Base-by-base conservation (phyloP, 2,888 invertebrate genomes). In the Zygogramma bicolorata region DNA sequence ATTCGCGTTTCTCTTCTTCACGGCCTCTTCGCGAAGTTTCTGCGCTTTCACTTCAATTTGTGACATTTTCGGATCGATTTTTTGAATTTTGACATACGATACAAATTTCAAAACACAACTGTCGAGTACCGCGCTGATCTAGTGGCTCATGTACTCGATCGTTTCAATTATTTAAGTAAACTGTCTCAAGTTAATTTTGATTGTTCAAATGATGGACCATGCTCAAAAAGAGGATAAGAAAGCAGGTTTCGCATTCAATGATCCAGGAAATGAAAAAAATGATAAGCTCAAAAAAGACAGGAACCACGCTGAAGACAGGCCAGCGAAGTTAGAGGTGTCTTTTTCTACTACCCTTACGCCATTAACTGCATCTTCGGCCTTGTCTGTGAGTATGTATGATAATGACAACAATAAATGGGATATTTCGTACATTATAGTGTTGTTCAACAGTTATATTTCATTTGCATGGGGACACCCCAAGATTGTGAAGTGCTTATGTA, bases 11-110 rank as follows among this genome's bases (percentile, higher is more conserved):
- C 79, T 69, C 88, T 97, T 98, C 88, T 96, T 97, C 86, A 97
- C 96, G 53, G 98, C 98, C 87, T 98, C 97, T 13, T 80, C 69
- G 88, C 97, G 92, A 79, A 97, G 89, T 88, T 96, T 95, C 87
- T 93, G 89, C 57, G 96, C 97, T 89, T 97, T 97, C 85, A 95
- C 94, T 88, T 97, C 97, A 87, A 93, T 94, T 86, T 95, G 95
- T 85, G 92, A 93, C 96, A 96, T 96, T 73, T 70, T 69, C 63
- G 29, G 46, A 6, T 27, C 7, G 7, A 63, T 46, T 63, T 63
- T 27, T 40, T 3, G 46, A 46, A 27, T 49, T 18, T 40, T 2
- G 5, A 29, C 29, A 46, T 27, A 63, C 27, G 25, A 63, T 46
- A n/a, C 15, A 46, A 63, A 46, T 29, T 8, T 46, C 46, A 53